Percentiles rank a stretch among this genome's conserved stretches.
phyloP scores from a whole-genome alignment of 2,888 invertebrate genomes.

The Meloe dianella region DNA sequence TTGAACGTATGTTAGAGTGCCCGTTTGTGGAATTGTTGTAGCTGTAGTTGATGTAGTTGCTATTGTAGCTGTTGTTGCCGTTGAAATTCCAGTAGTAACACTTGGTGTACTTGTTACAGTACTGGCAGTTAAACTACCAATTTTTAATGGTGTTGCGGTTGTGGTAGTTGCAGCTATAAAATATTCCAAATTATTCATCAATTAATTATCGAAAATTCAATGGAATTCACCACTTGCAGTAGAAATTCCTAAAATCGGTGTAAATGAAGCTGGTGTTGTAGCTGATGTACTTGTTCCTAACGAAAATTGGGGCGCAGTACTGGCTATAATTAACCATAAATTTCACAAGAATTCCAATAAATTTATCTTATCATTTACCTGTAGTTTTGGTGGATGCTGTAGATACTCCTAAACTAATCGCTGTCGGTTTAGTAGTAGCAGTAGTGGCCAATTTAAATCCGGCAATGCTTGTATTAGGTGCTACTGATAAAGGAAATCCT shows the following conservation, averaged over 20 bases:
- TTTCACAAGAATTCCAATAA: no score
- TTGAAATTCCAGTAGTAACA: slow-evolving; percentile 24
- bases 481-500: neutral
- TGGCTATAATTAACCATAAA: neutral
- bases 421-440: slow-evolving; percentile 31
- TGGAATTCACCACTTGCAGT: slow-evolving; percentile 13
- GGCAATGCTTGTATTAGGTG: slow-evolving; percentile 16
- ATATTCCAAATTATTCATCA: neutral
- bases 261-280: slow-evolving; percentile 11
- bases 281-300: slow-evolving; percentile 8
- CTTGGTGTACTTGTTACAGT: slow-evolving; percentile 41
- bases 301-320: neutral
- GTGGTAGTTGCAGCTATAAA: slow-evolving; percentile 33
- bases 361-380: no score
- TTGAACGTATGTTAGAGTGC: slow-evolving; percentile 78
- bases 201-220: slow-evolving; percentile 3
- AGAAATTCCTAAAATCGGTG: slow-evolving; percentile 21
- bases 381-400: neutral
- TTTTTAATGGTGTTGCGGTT: slow-evolving; percentile 32
- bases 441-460: slow-evolving; percentile 12
- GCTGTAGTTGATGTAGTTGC: slow-evolving; percentile 34
- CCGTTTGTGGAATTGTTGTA: slow-evolving; percentile 54
- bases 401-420: slow-evolving; percentile 34
- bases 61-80: slow-evolving; percentile 15
- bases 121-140: slow-evolving; percentile 31